Evolutionary conservation across 2,888 invertebrate genomes (phyloP).

Genomic region (Sturmia bella): DNA sequence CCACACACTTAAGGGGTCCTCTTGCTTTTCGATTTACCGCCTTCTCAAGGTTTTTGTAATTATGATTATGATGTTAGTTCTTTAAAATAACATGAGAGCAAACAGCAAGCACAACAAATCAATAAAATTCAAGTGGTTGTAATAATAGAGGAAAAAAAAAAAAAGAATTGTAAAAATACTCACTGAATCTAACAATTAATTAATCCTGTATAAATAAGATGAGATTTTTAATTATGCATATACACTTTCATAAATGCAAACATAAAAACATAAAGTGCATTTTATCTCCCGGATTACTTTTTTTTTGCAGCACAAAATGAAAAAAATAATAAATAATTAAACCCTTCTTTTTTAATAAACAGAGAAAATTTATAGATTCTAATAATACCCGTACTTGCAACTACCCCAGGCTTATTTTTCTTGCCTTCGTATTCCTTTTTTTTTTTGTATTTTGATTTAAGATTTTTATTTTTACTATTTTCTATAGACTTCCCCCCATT

Average conservation of each 20-base stretch:
- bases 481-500: constrained; percentile 58
- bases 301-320: constrained; percentile 34
- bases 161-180: constrained; percentile 26
- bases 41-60: constrained; percentile 27
- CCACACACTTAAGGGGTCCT: no score
- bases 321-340: constrained; percentile 60
- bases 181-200: constrained; percentile 65
- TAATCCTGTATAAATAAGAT: constrained; percentile 63
- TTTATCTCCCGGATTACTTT: constrained; percentile 54
- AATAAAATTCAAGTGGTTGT: constrained; percentile 61
- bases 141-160: constrained; percentile 10
- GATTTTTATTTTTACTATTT: constrained; percentile 63
- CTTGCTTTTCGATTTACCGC: neutral
- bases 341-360: constrained; percentile 60
- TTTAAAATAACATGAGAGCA: neutral
- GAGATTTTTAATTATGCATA: constrained; percentile 67
- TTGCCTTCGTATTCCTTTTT: constrained; percentile 28
- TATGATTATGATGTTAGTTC: constrained; percentile 43
- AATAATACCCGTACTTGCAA: constrained; percentile 63
- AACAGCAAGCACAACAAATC: constrained; percentile 39
- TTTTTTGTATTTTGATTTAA: constrained; percentile 59
- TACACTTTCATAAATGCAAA: constrained; percentile 54
- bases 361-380: constrained; percentile 68
- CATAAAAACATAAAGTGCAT: constrained; percentile 53
- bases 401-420: constrained; percentile 58